These are phyloP conservation scores for Antheraea assamensis DNA, from an alignment of 2,888 invertebrate species.

Conservation along the genomic window DNA sequence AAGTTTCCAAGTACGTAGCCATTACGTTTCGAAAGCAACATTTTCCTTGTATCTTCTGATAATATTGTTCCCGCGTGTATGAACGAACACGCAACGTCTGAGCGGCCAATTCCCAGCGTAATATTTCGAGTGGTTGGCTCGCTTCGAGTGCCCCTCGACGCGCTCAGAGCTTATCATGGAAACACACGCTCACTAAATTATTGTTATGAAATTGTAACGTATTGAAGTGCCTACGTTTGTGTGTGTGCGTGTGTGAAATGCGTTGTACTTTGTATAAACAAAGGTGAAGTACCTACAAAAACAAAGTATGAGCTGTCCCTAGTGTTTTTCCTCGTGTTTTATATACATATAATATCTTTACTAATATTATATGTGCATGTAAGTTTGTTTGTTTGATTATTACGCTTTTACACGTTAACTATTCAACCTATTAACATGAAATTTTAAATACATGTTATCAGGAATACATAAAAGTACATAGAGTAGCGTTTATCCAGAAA, in stretches of 20 bases:
- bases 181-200: constrained; percentile 9
- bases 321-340: too few species aligned
- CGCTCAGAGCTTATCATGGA: constrained; percentile 3
- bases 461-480: too few species aligned
- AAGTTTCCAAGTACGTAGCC: background rate
- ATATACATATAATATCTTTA: too few species aligned
- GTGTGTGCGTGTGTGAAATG: background rate
- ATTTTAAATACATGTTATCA: too few species aligned
- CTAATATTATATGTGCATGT: too few species aligned
- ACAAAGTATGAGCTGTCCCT: background rate
- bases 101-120: constrained; percentile 19
- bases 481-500: too few species aligned
- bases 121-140: constrained; percentile 15
- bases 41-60: constrained; percentile 24
- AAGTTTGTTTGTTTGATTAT: too few species aligned
- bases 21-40: constrained; percentile 9
- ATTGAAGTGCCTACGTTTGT: background rate
- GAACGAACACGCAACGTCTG: constrained; percentile 18
- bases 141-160: background rate
- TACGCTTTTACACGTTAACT: too few species aligned
- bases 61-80: constrained; percentile 21
- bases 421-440: too few species aligned
- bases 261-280: background rate
- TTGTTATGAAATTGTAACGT: constrained; percentile 12
- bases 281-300: background rate